Base-by-base conservation (phyloP, 2,888 invertebrate species). In the Biston stratarius region DNA sequence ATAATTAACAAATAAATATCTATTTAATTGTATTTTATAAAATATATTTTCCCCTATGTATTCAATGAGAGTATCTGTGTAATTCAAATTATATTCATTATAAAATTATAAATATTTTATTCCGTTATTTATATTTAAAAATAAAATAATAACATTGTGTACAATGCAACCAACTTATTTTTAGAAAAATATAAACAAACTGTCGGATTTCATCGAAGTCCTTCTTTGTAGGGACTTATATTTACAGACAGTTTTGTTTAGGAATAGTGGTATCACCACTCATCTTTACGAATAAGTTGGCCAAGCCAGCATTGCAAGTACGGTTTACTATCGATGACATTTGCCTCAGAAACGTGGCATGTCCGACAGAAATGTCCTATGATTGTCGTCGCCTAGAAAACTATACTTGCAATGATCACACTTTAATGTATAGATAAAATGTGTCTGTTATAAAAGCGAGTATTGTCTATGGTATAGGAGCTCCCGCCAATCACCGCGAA, bases 401-500 rank as follows among this genome's bases (percentile, higher is more conserved):
- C 38, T 9, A 38, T 10, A 12, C 12, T 55, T 24, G 24, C 8
- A 2, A 9, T 24, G 9, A 33, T n/a, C 5, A 33, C 1, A 34
- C 1, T 38, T 24, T 42, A n/a, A 24, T 53, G 10, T 6, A 53
- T 15, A 53, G 33, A 55, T 24, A 14, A 15, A 38, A 38, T 38
- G 10, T 10, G 52, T 38, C 6, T n/a, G 11, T 3, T 42, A 14
- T 40, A 40, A 53, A 24, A 40, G 24, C 40, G 24, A 15, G 6
- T 44, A 33, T 48, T 48, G 36, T 69, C 63, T 67, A 67, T 74
- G 67, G 63, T 70, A 9, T 84, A 94, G 94, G 94, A 94, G 78
- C 82, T 94, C 71, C 94, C 94, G 47, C 93, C 94, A 49, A 91
- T 93, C 61, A 90, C 59, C 9, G 67, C 83, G 44, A 92, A 92